Percentiles rank a stretch among this genome's conserved stretches.
Evolutionary conservation across 2,797 vertebrate genomes (phyloP).

Genomic region (Spheniscus humboldti): DNA sequence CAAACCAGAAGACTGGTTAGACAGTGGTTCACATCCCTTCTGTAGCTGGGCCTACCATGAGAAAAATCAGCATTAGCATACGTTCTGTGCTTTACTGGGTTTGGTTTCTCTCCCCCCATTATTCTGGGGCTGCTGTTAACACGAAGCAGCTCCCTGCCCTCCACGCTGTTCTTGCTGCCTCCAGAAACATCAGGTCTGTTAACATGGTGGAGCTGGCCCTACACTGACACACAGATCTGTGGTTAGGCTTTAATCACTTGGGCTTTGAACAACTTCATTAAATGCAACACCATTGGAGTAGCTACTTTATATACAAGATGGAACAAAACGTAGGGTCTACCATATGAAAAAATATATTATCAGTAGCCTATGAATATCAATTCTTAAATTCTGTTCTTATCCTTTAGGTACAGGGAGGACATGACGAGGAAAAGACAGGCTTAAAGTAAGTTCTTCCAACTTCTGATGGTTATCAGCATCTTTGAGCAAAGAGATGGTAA

Average conservation of each 20-base stretch:
- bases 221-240: neutral
- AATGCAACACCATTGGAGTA: neutral
- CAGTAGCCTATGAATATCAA: neutral
- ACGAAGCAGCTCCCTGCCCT: neutral
- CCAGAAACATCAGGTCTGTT: neutral
- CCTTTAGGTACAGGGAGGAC: neutral
- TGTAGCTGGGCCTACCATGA: neutral
- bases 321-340: neutral
- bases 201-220: neutral
- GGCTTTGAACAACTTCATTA: neutral
- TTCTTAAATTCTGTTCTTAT: neutral
- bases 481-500: neutral
- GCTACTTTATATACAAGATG: neutral
- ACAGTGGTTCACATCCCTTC: neutral
- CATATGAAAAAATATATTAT: fast-evolving
- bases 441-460: neutral
- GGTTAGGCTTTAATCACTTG: neutral
- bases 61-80: neutral
- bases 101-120: neutral
- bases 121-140: neutral
- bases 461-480: neutral
- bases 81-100: neutral
- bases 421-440: neutral
- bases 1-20: neutral
- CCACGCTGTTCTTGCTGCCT: neutral